Percentiles rank a stretch among this genome's conserved stretches.
These are phyloP conservation scores for Picus viridis DNA, from an alignment of 2,797 vertebrate genomes.

Conservation along the genomic window DNA sequence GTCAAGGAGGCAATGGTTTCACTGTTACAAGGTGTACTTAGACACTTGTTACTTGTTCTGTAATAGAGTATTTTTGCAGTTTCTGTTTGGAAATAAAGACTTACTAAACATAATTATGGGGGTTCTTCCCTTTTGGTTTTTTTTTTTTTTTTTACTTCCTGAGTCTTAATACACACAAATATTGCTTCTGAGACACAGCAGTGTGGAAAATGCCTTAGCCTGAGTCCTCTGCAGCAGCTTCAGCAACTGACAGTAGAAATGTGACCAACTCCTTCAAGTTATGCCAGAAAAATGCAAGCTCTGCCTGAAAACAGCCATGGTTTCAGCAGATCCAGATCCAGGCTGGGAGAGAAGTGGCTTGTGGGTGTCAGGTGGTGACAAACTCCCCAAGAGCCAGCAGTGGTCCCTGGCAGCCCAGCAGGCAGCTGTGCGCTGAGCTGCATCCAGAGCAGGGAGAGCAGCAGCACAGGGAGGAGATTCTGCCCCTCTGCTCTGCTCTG, in stretches of 20 bases:
- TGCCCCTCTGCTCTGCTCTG: no score
- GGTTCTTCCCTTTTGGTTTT: neutral
- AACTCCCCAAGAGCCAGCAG: no score
- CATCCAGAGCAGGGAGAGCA: no score
- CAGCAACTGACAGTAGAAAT: neutral
- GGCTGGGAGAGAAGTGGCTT: no score
- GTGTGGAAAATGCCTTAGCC: neutral
- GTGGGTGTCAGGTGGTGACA: no score
- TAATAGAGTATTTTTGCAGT: slow-evolving; percentile 72
- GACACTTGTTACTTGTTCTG: slow-evolving; percentile 62
- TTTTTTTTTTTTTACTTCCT: neutral
- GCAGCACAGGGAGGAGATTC: no score
- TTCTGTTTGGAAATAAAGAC: slow-evolving; percentile 69
- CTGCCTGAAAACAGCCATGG: neutral
- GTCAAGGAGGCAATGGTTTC: slow-evolving; percentile 49
- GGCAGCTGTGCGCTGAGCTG: no score
- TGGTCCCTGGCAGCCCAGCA: no score
- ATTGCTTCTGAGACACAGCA: neutral
- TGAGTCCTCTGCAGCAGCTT: neutral
- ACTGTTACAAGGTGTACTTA: slow-evolving; percentile 30
- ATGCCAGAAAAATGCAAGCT: neutral
- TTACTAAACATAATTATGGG: slow-evolving; percentile 29
- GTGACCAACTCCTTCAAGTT: neutral
- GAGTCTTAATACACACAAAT: neutral
- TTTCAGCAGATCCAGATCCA: no score